Base-by-base conservation (phyloP, 2,888 invertebrate species). In the Hirtodrosophila histrioides region DNA sequence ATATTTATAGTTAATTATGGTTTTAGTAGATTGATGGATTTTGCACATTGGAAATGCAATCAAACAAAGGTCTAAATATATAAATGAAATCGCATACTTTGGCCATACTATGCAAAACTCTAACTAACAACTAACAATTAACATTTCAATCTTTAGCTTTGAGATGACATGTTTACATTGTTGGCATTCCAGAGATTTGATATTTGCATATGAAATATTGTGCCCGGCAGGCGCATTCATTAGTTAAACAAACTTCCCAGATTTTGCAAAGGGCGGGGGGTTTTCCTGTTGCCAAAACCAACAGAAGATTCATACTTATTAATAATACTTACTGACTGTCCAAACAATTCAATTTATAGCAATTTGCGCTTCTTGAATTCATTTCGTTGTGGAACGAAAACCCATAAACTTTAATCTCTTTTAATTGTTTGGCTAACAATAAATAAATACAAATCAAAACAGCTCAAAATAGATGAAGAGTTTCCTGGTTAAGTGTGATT, bases 1-100 rank as follows among this genome's bases (percentile, higher is more conserved):
- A 72, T 72, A 72, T 72, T 72, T 57, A 72, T 74, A 51, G 48
- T 60, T 46, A 10, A 67, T 72, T 67, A 67, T 73, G 57, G 31
- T 9, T 41, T 40, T 45, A 53, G 36, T 31, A 23, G 63, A 35
- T 55, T 68, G 75, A 63, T 72, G 53, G 50, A 68, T 74, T 17
- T 62, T 31, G 31, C 54, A 50, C 43, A 29, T 40, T 44, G 51
- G 12, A 62, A 64, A 54, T 45, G 56, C 39, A 69, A 40, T 36
- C 41, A 45, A 46, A 58, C n/a, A 48, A 43, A 50, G 12, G 45
- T 31, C 37, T 17, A 24, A 48, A 17, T 49, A 4, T 35, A 12
- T 31, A 8, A 63, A 46, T 41, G 17, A 50, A 31, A 43, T 11
- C 27, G 41, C n/a, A 6, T 46, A 49, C 35, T 41, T 50, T 58